Conservation (phyloP, 2,888 invertebrate genomes). For the Iphiclides podalirius region DNA sequence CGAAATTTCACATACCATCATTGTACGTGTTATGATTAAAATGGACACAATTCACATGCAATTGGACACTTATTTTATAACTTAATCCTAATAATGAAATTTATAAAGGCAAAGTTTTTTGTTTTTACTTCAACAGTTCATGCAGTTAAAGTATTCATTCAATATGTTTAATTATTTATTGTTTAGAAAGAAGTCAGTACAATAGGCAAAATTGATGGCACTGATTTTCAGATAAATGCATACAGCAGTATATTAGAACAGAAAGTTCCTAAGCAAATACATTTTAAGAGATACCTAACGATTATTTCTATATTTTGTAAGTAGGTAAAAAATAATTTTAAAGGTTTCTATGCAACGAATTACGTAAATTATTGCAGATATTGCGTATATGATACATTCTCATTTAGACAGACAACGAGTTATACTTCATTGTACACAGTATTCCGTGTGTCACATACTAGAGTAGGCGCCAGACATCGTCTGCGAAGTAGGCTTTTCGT, state of each 20-base stretch:
- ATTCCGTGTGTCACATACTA: slow-evolving; percentile 15
- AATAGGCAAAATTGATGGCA: slow-evolving; percentile 5
- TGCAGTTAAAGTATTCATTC: no score
- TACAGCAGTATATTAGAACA: slow-evolving; percentile 59
- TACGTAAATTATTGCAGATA: slow-evolving; percentile 52
- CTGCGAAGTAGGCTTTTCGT: slow-evolving; percentile 8
- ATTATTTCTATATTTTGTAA: slow-evolving; percentile 65
- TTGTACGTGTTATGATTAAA: no score
- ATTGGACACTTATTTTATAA: not conserved
- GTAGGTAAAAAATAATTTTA: slow-evolving; percentile 61
- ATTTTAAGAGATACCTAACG: slow-evolving; percentile 54
- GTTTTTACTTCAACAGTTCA: no score
- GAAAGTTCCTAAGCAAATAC: slow-evolving; percentile 72
- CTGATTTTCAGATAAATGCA: slow-evolving; percentile 15
- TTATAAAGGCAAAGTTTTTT: no score
- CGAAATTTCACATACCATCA: no score
- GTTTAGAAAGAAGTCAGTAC: no score
- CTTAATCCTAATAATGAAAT: no score
- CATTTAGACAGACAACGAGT: slow-evolving; percentile 17
- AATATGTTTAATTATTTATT: not conserved
- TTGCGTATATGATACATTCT: slow-evolving; percentile 31
- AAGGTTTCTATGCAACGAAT: slow-evolving; percentile 77
- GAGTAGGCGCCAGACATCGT: slow-evolving; percentile 7
- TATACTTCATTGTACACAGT: slow-evolving; percentile 15
- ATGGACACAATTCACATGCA: no score